phyloP scores from a whole-genome alignment of 2,113 vertebrate species.

The Cyanoderma ruficeps region DNA sequence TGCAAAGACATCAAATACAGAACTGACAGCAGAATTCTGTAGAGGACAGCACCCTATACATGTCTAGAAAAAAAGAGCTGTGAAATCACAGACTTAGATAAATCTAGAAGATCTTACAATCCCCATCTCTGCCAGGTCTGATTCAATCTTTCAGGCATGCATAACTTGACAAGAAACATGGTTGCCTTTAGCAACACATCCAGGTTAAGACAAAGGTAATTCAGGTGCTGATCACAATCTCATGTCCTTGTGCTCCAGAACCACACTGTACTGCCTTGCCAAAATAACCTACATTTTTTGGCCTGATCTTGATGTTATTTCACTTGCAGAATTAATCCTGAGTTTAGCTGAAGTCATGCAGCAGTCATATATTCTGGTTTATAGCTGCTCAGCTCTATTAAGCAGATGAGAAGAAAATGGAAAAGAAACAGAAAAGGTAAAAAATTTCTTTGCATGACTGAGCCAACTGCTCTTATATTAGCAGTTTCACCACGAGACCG shows the following conservation, averaged over 20 bases:
- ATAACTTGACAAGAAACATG: not conserved
- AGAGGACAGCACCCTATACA: not conserved
- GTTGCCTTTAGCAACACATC: conserved; percentile 5
- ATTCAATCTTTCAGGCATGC: not conserved
- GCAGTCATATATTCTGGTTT: not conserved
- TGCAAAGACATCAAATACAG: not conserved
- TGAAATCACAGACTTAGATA: not conserved
- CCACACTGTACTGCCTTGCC: not conserved
- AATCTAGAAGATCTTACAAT: not conserved
- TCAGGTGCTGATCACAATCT: not conserved
- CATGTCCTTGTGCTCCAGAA: not conserved
- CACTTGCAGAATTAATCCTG: not conserved
- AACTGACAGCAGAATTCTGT: not conserved
- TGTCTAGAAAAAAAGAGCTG: not conserved
- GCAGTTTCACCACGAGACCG: not conserved
- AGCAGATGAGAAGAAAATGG: not conserved
- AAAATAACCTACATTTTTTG: not conserved
- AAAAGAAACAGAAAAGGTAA: not conserved
- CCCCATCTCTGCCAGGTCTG: not conserved
- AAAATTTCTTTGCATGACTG: not conserved
- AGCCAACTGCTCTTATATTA: not conserved
- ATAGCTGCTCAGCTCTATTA: not conserved
- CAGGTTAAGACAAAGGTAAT: not conserved
- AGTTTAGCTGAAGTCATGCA: not conserved
- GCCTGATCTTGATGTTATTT: not conserved